Conservation (phyloP, 2,888 invertebrate genomes). For the Agonopterix arenella region DNA sequence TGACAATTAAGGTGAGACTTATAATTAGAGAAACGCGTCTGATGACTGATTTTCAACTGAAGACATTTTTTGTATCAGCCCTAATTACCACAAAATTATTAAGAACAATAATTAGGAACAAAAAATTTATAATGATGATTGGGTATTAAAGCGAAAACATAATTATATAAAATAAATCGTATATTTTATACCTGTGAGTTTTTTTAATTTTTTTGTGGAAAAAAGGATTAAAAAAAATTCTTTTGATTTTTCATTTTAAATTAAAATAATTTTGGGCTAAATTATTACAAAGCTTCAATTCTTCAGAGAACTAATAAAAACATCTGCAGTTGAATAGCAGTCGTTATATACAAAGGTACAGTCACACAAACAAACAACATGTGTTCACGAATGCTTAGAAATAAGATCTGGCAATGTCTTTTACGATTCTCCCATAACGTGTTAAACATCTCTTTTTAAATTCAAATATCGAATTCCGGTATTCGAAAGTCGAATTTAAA, state of each 20-base stretch:
- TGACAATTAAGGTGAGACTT: slow-evolving; percentile 66
- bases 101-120: too few relatives aligned
- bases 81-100: too few relatives aligned
- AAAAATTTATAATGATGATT: too few relatives aligned
- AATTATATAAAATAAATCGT: too few relatives aligned
- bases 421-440: slow-evolving; percentile 32
- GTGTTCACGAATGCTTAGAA: slow-evolving; percentile 54
- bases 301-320: neutral
- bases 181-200: too few relatives aligned
- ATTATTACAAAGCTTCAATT: too few relatives aligned
- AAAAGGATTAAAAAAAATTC: too few relatives aligned
- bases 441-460: slow-evolving; percentile 20
- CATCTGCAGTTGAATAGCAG: slow-evolving; percentile 28
- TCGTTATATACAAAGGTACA: slow-evolving; percentile 40
- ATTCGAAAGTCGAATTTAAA: slow-evolving; percentile 24
- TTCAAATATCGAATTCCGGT: slow-evolving; percentile 26
- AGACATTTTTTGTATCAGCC: slow-evolving; percentile 12
- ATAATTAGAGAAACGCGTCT: slow-evolving; percentile 42
- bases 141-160: too few relatives aligned
- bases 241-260: too few relatives aligned
- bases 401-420: slow-evolving; percentile 62
- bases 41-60: slow-evolving; percentile 20
- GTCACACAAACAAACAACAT: slow-evolving; percentile 57
- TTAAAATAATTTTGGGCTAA: too few relatives aligned
- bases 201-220: too few relatives aligned